Percentiles rank a stretch among this genome's conserved stretches.
Conservation (phyloP, 2,888 invertebrate species). For the Epinotia brunnichana region DNA sequence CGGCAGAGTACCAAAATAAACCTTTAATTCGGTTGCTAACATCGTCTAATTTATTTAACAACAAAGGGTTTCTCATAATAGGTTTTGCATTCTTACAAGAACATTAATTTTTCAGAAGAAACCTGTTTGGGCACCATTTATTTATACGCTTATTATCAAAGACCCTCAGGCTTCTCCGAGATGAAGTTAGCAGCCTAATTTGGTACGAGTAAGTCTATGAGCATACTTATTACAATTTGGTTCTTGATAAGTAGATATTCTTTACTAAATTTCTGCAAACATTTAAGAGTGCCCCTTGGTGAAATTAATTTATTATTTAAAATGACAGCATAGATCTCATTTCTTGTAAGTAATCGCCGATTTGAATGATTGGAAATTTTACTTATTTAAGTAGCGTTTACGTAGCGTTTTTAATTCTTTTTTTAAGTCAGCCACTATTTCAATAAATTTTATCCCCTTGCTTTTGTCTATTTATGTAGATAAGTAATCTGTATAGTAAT, state of each 20-base stretch:
- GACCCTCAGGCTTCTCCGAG: not conserved
- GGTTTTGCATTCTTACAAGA: not conserved
- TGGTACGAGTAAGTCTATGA: not conserved
- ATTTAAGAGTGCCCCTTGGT: too few relatives aligned
- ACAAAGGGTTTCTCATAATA: slow-evolving; percentile 10
- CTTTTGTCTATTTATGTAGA: not conserved
- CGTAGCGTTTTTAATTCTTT: not conserved
- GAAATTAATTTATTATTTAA: too few relatives aligned
- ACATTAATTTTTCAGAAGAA: slow-evolving; percentile 11
- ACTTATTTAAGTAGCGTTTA: not conserved
- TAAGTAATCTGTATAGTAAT: too few relatives aligned
- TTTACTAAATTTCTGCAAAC: not conserved
- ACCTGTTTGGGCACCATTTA: not conserved
- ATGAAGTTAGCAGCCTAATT: slow-evolving; percentile 4
- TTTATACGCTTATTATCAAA: not conserved
- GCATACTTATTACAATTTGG: not conserved
- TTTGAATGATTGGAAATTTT: not conserved
- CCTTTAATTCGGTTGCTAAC: not conserved
- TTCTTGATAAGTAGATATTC: not conserved
- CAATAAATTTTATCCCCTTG: not conserved
- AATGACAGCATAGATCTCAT: not conserved
- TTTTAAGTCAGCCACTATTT: not conserved
- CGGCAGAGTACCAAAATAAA: not conserved
- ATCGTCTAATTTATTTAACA: slow-evolving; percentile 9
- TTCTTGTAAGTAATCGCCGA: slow-evolving; percentile 1